Percentiles rank a stretch among this genome's conserved stretches.
Conservation (phyloP, 2,113 vertebrate species). For the Oryzias woworae region DNA sequence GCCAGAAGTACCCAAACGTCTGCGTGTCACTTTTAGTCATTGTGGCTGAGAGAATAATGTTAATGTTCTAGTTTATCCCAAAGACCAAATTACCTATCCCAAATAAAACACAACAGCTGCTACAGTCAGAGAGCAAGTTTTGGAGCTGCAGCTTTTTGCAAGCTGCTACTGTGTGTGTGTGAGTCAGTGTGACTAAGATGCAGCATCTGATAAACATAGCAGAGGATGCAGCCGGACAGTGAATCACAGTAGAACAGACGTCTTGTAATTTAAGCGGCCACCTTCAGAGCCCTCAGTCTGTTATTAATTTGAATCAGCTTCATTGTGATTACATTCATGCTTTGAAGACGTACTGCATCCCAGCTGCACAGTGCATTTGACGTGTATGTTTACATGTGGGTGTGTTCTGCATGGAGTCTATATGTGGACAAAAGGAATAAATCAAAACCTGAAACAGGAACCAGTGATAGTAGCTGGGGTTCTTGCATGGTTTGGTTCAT, state of each 20-base stretch:
- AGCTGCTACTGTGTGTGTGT: conserved; percentile 17
- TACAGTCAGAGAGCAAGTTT: conserved; percentile 7
- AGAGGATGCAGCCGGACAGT: conserved; percentile 42
- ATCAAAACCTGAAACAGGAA: conserved; percentile 23
- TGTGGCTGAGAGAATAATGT: conserved; percentile 6
- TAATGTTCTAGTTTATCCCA: conserved; percentile 20
- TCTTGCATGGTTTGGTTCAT: neutral
- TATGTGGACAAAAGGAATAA: neutral
- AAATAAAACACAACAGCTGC: conserved; percentile 25
- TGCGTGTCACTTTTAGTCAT: conserved; percentile 29
- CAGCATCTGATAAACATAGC: conserved; percentile 65
- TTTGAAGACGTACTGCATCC: neutral
- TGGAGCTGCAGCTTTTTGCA: conserved; percentile 45
- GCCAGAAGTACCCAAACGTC: conserved; percentile 11
- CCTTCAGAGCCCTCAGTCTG: conserved; percentile 21
- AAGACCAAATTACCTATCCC: conserved; percentile 22
- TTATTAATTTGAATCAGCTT: conserved; percentile 22
- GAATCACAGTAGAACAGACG: conserved; percentile 56
- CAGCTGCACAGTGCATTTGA: conserved; percentile 3
- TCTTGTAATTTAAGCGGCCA: conserved; percentile 25
- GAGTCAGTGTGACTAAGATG: conserved; percentile 55
- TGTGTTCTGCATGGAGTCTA: conserved; percentile 38
- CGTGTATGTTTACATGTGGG: conserved; percentile 18
- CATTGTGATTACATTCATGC: too few species aligned
- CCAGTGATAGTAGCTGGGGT: conserved; percentile 19